These are phyloP conservation scores for Alouatta palliata DNA, from an alignment of 2,113 vertebrate genomes.

Conservation along the genomic window DNA sequence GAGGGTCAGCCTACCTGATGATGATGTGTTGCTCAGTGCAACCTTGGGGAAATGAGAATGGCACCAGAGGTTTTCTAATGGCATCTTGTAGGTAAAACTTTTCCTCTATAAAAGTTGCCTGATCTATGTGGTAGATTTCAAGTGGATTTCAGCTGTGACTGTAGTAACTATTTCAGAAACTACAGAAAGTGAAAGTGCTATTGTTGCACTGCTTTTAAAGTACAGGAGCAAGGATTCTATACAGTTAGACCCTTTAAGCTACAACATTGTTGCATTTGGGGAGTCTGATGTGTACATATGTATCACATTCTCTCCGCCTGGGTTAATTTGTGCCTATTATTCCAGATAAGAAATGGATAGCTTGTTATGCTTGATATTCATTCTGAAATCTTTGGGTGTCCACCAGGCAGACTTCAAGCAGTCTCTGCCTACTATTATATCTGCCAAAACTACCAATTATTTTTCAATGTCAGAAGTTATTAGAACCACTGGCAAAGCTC, in stretches of 20 bases:
- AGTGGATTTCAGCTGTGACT: neutral
- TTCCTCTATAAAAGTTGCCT: neutral
- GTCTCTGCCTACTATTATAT: neutral
- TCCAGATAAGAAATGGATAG: conserved; percentile 35
- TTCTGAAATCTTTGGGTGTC: neutral
- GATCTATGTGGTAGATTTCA: neutral
- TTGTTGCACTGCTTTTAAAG: neutral
- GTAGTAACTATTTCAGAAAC: neutral
- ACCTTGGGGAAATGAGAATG: neutral
- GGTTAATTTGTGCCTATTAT: conserved; percentile 10
- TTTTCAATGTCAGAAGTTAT: conserved; percentile 28
- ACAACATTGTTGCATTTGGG: neutral
- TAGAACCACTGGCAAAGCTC: neutral
- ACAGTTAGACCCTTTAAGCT: neutral
- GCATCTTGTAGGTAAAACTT: neutral
- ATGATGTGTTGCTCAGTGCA: neutral
- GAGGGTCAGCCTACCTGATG: accelerated
- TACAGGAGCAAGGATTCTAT: neutral
- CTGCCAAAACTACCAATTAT: conserved; percentile 26
- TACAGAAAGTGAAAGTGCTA: accelerated
- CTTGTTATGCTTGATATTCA: conserved; percentile 35
- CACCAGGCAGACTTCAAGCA: neutral
- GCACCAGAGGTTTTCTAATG: accelerated
- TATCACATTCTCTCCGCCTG: neutral
- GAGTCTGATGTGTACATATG: neutral